These are phyloP conservation scores for Fundulus diaphanus DNA, from an alignment of 2,797 vertebrate species.

Conservation along the genomic window DNA sequence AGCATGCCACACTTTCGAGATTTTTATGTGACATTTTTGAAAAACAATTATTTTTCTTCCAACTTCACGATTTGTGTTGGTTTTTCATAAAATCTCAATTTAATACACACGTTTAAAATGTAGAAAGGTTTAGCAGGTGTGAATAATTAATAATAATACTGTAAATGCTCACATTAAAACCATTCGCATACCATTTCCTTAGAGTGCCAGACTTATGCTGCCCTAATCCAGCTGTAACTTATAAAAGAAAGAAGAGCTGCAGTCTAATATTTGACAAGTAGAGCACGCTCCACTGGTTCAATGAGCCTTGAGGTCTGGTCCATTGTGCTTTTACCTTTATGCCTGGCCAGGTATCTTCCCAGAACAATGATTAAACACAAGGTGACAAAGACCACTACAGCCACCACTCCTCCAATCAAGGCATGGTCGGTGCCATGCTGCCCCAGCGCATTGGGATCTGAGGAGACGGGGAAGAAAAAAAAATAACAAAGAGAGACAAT, in stretches of 20 bases:
- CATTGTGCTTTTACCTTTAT: slow-evolving; percentile 91
- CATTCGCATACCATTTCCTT: neutral
- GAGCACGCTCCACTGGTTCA: slow-evolving; percentile 26
- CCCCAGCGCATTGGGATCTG: slow-evolving; percentile 94
- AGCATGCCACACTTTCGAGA: neutral
- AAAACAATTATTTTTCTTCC: neutral
- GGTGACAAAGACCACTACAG: slow-evolving; percentile 98
- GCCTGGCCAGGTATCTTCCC: slow-evolving; percentile 98
- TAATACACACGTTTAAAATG: neutral
- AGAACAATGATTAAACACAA: slow-evolving; percentile 98
- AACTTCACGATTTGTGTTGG: neutral
- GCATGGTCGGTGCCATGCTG: slow-evolving; percentile 94
- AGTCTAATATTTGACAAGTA: slow-evolving; percentile 35
- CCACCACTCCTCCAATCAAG: slow-evolving; percentile 97
- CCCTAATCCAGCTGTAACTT: slow-evolving; percentile 11
- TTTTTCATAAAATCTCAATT: neutral
- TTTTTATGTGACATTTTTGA: neutral
- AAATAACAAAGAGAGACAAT: slow-evolving; percentile 52
- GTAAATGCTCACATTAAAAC: neutral
- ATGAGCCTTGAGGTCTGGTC: slow-evolving; percentile 32
- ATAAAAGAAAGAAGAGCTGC: slow-evolving; percentile 17
- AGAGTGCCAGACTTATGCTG: slow-evolving; percentile 3
- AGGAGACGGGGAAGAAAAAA: slow-evolving; percentile 43
- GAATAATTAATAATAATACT: neutral
- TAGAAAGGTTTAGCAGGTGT: neutral